Evolutionary conservation across 2,113 vertebrate genomes (phyloP).

Genomic region (Casuarius casuarius): DNA sequence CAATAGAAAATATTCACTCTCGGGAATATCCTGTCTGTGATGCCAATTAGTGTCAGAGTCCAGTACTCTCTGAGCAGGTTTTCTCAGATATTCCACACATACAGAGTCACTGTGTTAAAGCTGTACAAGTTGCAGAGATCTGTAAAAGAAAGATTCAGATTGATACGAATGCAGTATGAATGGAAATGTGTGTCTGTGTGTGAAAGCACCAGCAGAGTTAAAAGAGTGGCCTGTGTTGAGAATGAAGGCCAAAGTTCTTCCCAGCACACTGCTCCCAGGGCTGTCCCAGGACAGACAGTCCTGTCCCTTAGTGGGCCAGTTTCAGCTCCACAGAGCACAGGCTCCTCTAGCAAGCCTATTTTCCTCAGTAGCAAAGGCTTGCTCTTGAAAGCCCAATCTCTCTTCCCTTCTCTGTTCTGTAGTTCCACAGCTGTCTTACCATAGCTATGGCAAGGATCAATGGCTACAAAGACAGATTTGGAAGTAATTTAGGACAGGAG

Average conservation of each 20-base stretch:
- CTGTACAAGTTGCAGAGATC: neutral
- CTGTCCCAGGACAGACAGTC: neutral
- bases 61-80: too few relatives aligned
- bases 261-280: neutral
- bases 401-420: neutral
- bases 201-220: neutral
- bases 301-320: neutral
- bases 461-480: neutral
- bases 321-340: neutral
- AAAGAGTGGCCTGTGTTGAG: neutral
- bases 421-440: neutral
- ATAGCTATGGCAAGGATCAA: neutral
- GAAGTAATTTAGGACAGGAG: neutral
- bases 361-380: neutral
- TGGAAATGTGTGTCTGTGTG: neutral
- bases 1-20: too few relatives aligned
- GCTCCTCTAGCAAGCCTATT: neutral
- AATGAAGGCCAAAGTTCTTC: neutral
- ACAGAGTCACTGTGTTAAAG: neutral
- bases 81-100: too few relatives aligned
- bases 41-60: too few relatives aligned
- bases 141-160: neutral
- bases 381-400: neutral
- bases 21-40: too few relatives aligned
- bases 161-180: neutral